Evolutionary conservation across 2,888 invertebrate species (phyloP).

Genomic region (Elysia crispata): DNA sequence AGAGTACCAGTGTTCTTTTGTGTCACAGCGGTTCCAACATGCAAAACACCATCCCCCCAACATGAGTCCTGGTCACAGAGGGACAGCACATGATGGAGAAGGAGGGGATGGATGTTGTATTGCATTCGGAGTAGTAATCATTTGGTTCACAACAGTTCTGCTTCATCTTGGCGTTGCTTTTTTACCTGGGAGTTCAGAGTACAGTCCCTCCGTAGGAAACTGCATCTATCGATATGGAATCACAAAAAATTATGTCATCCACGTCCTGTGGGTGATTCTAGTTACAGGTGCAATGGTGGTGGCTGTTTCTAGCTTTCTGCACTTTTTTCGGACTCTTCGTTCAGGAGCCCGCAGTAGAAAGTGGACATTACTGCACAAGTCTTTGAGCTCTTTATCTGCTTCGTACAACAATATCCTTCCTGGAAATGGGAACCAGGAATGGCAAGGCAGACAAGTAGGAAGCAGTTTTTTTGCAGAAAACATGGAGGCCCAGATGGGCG

Average conservation of each 20-base stretch:
- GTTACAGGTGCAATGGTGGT: constrained; percentile 90
- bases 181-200: constrained; percentile 73
- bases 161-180: constrained; percentile 86
- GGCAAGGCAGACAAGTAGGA: too few relatives aligned
- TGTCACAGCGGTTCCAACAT: constrained; percentile 39
- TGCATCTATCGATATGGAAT: constrained; percentile 92
- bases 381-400: constrained; percentile 52
- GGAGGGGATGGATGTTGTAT: constrained; percentile 82
- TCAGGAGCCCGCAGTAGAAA: constrained; percentile 60
- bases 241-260: constrained; percentile 92
- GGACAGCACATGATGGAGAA: constrained; percentile 43
- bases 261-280: constrained; percentile 92
- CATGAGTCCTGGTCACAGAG: neutral
- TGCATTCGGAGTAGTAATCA: constrained; percentile 93
- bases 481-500: constrained; percentile 21
- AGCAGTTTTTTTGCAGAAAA: neutral
- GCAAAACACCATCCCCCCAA: too few relatives aligned
- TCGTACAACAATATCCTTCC: constrained; percentile 6
- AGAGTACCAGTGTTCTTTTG: constrained; percentile 71
- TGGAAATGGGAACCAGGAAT: neutral
- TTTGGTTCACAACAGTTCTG: constrained; percentile 94
- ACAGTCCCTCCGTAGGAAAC: constrained; percentile 85
- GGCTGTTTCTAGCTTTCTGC: constrained; percentile 88
- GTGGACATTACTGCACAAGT: constrained; percentile 65
- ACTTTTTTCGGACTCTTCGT: constrained; percentile 82